These are phyloP conservation scores for Mungos mungo DNA, from an alignment of 2,113 vertebrate species.

Conservation along the genomic window DNA sequence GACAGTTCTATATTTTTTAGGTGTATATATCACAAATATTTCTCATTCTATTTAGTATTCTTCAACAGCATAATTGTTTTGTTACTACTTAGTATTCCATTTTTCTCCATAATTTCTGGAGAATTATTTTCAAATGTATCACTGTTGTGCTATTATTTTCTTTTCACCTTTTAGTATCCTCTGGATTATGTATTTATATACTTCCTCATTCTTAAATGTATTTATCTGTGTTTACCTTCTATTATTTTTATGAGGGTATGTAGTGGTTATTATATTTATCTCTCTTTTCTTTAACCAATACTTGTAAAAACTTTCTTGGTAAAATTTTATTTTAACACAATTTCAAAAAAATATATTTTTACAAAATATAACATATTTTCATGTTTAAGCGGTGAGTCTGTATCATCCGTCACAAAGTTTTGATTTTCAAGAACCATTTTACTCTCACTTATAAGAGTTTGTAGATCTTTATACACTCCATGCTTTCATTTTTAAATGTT, in stretches of 20 bases:
- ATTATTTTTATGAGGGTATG: neutral
- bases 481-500: neutral
- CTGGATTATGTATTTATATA: neutral
- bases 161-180: conserved; percentile 19
- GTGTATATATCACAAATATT: neutral
- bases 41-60: neutral
- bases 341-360: neutral
- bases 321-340: conserved; percentile 18
- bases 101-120: conserved; percentile 14
- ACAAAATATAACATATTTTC: no score
- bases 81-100: neutral
- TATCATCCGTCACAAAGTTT: no score
- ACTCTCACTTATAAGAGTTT: neutral
- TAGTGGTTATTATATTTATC: neutral
- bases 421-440: neutral
- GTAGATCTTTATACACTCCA: neutral
- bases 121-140: conserved; percentile 53
- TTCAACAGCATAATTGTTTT: conserved; percentile 44
- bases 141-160: neutral
- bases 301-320: neutral
- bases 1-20: neutral
- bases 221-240: neutral
- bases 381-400: no score
- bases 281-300: neutral
- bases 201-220: conserved; percentile 23